Conservation (phyloP, 2,888 invertebrate species). For the Amphipyra berbera region DNA sequence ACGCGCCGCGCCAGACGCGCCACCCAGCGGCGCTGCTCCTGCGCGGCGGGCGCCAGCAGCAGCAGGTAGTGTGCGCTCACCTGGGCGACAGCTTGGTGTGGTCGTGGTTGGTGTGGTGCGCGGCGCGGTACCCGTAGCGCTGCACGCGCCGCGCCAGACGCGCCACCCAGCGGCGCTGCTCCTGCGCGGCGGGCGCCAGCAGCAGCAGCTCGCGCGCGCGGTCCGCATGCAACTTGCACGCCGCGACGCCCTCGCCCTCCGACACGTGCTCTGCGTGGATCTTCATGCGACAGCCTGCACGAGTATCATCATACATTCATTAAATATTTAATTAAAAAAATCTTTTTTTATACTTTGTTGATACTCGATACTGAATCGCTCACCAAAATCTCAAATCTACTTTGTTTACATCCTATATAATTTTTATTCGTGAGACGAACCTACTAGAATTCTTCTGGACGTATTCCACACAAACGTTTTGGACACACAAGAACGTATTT, state of each 20-base stretch:
- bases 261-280: slow-evolving; percentile 99
- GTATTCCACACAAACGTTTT: no score
- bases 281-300: slow-evolving; percentile 97
- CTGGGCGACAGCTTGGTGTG: slow-evolving; percentile 76
- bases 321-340: no score
- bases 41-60: slow-evolving; percentile 93
- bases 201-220: slow-evolving; percentile 98
- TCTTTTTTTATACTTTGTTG: no score
- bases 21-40: slow-evolving; percentile 97
- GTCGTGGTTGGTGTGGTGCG: slow-evolving; percentile 90
- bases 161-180: slow-evolving; percentile 98
- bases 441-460: no score
- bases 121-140: slow-evolving; percentile 98
- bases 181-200: slow-evolving; percentile 93
- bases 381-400: no score
- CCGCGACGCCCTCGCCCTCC: slow-evolving; percentile 94
- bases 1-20: slow-evolving; percentile 96
- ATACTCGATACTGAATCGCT: no score
- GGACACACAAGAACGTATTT: no score
- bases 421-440: no score
- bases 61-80: slow-evolving; percentile 77
- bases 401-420: no score
- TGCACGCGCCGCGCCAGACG: slow-evolving; percentile 97
- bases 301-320: no score
- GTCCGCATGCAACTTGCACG: slow-evolving; percentile 99